Evolutionary conservation across 2,113 vertebrate species (phyloP), one percentile per base, ranked within the genome.

Genomic region (Struthidea cinerea): DNA sequence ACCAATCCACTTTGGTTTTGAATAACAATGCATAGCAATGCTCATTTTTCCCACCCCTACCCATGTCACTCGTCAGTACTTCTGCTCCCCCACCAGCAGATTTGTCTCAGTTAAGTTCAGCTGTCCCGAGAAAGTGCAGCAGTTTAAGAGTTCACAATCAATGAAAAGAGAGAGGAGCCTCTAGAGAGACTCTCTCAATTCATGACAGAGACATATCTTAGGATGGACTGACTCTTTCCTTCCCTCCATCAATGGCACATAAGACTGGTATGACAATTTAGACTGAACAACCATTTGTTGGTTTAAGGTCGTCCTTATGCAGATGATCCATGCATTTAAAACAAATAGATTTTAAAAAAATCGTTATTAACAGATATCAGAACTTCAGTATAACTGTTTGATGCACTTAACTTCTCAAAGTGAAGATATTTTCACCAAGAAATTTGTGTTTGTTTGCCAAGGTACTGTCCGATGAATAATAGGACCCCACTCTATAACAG

Each of bases 91-190:
- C 55, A 56, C 46, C 6, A 2, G 53, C 2, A 5, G 32, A 91
- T 94, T 69, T 91, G 30, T 87, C 84, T 87, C 46, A 67, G 56
- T 77, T 91, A 93, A 75, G 53, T 75, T 84, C 41, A 87, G n/a
- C 37, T 79, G 44, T n/a, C 76, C 73, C n/a, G 41, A 70, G 22
- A 61, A 84, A 56, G 52, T 13, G 7, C 30, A 67, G 32, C 70
- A 56, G 13, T 81, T 87, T 39, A 84, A 49, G 42, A 20, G 52
- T 16, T 83, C 57, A 53, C 70, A 79, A 76, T 68, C 84, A 71
- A 50, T 70, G 65, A 68, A 52, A 37, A 81, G 56, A 63, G 20
- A 49, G 6, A 84, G 11, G 21, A 83, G 17, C 47, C 78, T 76
- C 78, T 37, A 47, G 70, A 87, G 70, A 73, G n/a, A n/a, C n/a